Percentiles rank a stretch among this genome's conserved stretches.
phyloP scores from a whole-genome alignment of 1,140 invertebrate genomes.

The Penaeus vannamei region DNA sequence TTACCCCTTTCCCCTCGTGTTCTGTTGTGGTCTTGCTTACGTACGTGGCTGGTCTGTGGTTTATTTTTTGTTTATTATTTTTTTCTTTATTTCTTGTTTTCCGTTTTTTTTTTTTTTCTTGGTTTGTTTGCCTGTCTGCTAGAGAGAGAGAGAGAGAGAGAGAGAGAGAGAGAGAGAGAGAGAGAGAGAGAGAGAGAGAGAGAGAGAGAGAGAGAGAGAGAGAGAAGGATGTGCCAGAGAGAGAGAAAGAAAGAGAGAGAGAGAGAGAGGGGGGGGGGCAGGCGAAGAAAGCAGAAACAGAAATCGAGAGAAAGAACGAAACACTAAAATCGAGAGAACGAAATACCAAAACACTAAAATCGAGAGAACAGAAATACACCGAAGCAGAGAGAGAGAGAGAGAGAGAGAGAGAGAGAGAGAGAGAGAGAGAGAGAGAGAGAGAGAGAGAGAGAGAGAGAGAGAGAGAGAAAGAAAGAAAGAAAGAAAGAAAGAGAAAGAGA shows the following conservation, averaged over 20 bases:
- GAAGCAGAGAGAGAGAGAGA: constrained; percentile 34
- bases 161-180: background rate
- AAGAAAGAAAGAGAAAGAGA: background rate
- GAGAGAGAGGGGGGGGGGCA: background rate
- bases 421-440: background rate
- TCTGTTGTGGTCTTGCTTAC: background rate
- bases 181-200: background rate
- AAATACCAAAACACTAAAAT: no score
- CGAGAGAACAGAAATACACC: background rate
- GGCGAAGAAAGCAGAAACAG: background rate
- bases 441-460: background rate
- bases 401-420: background rate
- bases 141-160: background rate
- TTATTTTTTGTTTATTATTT: no score
- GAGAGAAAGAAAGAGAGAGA: background rate
- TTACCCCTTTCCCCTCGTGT: no score
- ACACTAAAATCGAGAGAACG: background rate
- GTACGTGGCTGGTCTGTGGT: background rate
- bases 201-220: background rate
- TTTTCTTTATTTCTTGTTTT: no score
- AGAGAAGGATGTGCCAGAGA: no score
- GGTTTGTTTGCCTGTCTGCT: no score
- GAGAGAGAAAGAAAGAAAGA: background rate
- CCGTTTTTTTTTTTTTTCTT: background rate
- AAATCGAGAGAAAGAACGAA: background rate